A percentile compares a stretch with the other conserved stretches of the same genome.
These are phyloP conservation scores for Acleris holmiana DNA, from an alignment of 2,888 invertebrate genomes.

Conservation along the genomic window DNA sequence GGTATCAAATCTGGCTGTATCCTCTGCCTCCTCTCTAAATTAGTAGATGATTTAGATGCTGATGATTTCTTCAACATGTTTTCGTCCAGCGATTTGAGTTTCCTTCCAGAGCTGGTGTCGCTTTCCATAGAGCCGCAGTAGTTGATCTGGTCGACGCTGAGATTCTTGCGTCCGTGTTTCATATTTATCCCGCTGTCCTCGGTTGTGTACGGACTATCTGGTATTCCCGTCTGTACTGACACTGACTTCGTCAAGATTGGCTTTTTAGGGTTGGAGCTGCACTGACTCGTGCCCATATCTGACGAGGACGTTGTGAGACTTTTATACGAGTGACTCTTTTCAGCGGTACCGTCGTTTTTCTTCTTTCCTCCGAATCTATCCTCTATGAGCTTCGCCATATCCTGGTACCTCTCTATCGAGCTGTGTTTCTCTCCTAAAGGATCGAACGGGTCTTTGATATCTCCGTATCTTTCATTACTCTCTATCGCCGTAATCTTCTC, in stretches of 20 bases:
- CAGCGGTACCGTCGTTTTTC: slow-evolving; percentile 76
- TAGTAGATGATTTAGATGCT: slow-evolving; percentile 75
- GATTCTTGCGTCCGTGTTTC: slow-evolving; percentile 77
- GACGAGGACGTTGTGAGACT: slow-evolving; percentile 82
- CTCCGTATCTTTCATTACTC: slow-evolving; percentile 68
- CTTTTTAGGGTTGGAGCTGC: slow-evolving; percentile 79
- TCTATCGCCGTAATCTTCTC: slow-evolving; percentile 73
- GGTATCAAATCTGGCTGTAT: slow-evolving; percentile 82
- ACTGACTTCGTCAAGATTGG: slow-evolving; percentile 79
- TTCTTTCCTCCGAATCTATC: slow-evolving; percentile 85
- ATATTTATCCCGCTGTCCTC: slow-evolving; percentile 74
- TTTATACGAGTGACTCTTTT: slow-evolving; percentile 81
- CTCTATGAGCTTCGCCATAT: slow-evolving; percentile 88
- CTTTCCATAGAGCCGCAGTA: slow-evolving; percentile 82
- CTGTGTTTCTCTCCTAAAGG: slow-evolving; percentile 86
- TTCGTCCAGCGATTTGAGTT: slow-evolving; percentile 77
- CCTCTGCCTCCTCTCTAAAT: slow-evolving; percentile 78
- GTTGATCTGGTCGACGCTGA: slow-evolving; percentile 81
- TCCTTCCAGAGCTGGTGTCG: slow-evolving; percentile 77
- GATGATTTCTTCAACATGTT: slow-evolving; percentile 79
- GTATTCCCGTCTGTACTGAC: slow-evolving; percentile 80
- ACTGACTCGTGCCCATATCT: slow-evolving; percentile 80
- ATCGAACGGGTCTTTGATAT: slow-evolving; percentile 84
- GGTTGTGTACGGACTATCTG: slow-evolving; percentile 65
- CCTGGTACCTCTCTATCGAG: slow-evolving; percentile 89